Conservation (phyloP, 2,888 invertebrate genomes). For the Conops quadrifasciatus region DNA sequence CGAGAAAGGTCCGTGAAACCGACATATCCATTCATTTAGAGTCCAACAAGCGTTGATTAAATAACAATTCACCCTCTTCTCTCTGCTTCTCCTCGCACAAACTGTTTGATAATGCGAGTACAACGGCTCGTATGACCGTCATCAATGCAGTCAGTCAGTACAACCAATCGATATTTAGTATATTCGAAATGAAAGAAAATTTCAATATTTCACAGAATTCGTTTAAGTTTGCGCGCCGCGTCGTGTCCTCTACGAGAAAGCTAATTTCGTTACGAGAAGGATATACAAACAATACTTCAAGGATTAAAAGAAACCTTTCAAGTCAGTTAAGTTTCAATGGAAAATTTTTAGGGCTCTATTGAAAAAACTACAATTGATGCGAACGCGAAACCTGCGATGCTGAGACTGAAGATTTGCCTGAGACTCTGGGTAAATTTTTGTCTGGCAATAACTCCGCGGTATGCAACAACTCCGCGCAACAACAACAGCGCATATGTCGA, state of each 20-base stretch:
- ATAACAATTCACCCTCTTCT: slow-evolving; percentile 3
- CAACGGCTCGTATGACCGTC: no score
- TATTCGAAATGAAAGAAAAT: slow-evolving; percentile 35
- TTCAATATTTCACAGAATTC: slow-evolving; percentile 10
- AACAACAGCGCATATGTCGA: slow-evolving; percentile 17
- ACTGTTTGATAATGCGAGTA: no score
- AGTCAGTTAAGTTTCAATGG: slow-evolving; percentile 8
- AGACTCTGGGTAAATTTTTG: not conserved
- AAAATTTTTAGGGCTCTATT: slow-evolving; percentile 22
- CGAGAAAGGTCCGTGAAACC: no score
- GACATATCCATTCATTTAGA: not conserved
- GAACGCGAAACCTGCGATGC: slow-evolving; percentile 44
- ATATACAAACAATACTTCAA: not conserved
- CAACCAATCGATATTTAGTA: slow-evolving; percentile 32
- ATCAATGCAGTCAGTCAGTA: not conserved
- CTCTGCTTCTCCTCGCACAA: no score
- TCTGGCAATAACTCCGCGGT: not conserved
- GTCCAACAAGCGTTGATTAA: slow-evolving; percentile 13
- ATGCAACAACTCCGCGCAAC: not conserved
- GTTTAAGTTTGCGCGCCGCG: not conserved
- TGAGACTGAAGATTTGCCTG: slow-evolving; percentile 39
- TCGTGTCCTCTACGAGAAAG: slow-evolving; percentile 3
- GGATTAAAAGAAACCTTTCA: no score
- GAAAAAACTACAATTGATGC: slow-evolving; percentile 35
- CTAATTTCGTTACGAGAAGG: not conserved